These are phyloP conservation scores for Himantopus leucocephalus DNA, from an alignment of 2,113 vertebrate genomes.

Conservation along the genomic window DNA sequence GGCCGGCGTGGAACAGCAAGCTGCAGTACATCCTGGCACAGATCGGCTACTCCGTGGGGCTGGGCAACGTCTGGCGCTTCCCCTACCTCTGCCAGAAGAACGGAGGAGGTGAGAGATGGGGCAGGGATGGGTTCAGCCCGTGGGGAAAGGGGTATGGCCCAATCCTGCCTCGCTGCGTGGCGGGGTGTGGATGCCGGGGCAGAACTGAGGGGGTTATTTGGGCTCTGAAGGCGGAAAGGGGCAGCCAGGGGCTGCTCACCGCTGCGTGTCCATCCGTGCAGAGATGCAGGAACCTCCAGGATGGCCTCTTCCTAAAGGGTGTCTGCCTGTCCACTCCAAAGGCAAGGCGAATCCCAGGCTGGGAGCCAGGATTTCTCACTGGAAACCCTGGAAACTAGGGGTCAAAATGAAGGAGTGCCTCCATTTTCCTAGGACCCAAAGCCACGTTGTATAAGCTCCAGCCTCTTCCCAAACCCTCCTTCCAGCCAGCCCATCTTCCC, in stretches of 20 bases:
- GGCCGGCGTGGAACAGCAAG: slow-evolving; percentile 97
- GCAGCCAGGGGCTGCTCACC: not conserved
- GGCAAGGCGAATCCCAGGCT: rapidly evolving
- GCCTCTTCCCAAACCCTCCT: not conserved
- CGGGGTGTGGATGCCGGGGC: rapidly evolving
- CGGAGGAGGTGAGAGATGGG: slow-evolving; percentile 86
- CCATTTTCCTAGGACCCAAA: not conserved
- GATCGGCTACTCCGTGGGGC: slow-evolving; percentile 95
- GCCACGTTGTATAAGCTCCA: not conserved
- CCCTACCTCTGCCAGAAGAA: slow-evolving; percentile 99
- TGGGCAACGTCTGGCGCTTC: slow-evolving; percentile 98
- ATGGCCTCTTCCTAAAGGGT: rapidly evolving
- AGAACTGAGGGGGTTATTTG: rapidly evolving
- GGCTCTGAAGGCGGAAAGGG: not conserved
- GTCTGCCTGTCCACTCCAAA: rapidly evolving
- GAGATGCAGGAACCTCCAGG: not conserved
- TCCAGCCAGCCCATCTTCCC: not conserved
- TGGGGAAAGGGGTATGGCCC: not conserved
- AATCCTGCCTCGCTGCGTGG: rapidly evolving
- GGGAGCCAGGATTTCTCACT: not conserved
- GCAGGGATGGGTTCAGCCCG: not conserved
- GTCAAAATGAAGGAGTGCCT: not conserved
- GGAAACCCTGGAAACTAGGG: not conserved
- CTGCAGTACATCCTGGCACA: slow-evolving; percentile 97
- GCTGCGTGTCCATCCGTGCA: rapidly evolving